Percentiles rank a stretch among this genome's conserved stretches.
phyloP scores from a whole-genome alignment of 2,797 vertebrate genomes.

The Smutsia gigantea region DNA sequence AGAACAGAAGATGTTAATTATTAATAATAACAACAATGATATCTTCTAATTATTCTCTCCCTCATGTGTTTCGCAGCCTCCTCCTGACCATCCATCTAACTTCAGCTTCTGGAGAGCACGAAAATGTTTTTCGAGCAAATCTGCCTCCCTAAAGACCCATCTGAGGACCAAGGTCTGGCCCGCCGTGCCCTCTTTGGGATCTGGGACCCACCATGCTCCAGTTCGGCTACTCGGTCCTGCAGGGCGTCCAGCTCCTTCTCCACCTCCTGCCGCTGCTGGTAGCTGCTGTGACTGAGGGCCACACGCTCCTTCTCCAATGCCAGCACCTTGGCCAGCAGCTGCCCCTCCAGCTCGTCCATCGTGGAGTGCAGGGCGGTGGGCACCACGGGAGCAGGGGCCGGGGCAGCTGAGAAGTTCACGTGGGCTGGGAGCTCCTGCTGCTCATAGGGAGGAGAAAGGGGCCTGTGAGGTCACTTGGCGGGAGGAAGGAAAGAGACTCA shows the following conservation, averaged over 20 bases:
- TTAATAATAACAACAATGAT: not conserved
- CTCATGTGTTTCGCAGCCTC: not conserved
- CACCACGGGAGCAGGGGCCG: not conserved
- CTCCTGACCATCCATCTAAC: not conserved
- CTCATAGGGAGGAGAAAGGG: not conserved
- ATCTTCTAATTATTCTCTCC: not conserved
- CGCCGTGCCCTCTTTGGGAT: rapidly evolving
- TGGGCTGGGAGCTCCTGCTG: constrained; percentile 93
- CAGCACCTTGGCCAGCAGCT: constrained; percentile 95
- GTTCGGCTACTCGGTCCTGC: constrained; percentile 90
- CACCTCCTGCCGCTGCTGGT: constrained; percentile 91
- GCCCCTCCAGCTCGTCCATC: constrained; percentile 94
- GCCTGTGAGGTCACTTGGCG: not conserved
- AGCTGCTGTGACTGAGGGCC: constrained; percentile 89
- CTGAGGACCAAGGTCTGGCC: not conserved
- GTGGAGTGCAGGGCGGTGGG: constrained; percentile 87
- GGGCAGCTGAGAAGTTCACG: constrained; percentile 82
- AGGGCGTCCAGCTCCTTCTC: constrained; percentile 92
- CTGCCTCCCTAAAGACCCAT: not conserved
- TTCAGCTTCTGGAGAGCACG: not conserved
- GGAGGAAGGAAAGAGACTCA: not conserved
- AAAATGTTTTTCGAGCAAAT: not conserved
- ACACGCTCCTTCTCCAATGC: constrained; percentile 94
- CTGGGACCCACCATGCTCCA: constrained; percentile 92
- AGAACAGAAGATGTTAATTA: not conserved